These are phyloP conservation scores for Typhlichthys subterraneus DNA, from an alignment of 2,797 vertebrate genomes.

Conservation along the genomic window DNA sequence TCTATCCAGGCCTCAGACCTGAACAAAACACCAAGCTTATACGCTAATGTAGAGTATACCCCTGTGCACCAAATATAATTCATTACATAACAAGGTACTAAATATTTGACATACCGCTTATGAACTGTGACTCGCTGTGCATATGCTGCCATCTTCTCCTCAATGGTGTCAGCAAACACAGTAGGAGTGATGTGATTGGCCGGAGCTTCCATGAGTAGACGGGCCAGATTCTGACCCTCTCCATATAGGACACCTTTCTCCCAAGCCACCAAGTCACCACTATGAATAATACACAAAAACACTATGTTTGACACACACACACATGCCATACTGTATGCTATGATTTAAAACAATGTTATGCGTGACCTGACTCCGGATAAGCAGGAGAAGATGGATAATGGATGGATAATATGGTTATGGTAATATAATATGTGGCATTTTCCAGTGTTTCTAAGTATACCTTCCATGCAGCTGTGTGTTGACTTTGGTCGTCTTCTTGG, in stretches of 20 bases:
- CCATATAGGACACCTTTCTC: slow-evolving; percentile 86
- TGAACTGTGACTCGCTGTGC: slow-evolving; percentile 75
- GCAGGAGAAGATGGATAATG: too few relatives aligned
- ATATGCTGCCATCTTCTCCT: slow-evolving; percentile 81
- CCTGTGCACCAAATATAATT: background rate
- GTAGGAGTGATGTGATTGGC: slow-evolving; percentile 93
- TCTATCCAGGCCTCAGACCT: slow-evolving; percentile 90
- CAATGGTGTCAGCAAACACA: slow-evolving; percentile 86
- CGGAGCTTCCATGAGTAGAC: slow-evolving; percentile 92
- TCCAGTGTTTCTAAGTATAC: slow-evolving; percentile 62
- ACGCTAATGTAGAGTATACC: background rate
- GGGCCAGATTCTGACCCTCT: slow-evolving; percentile 93
- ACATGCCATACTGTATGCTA: background rate
- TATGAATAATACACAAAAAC: slow-evolving; percentile 42
- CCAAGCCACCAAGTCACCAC: slow-evolving; percentile 81
- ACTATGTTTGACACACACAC: background rate
- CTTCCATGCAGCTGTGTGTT: slow-evolving; percentile 82
- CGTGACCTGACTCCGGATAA: too few relatives aligned
- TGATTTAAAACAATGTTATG: background rate
- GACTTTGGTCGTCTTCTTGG: slow-evolving; percentile 87
- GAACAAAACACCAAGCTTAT: slow-evolving; percentile 9
- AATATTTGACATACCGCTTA: slow-evolving; percentile 55
- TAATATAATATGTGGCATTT: background rate
- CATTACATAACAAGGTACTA: background rate
- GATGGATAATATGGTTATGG: too few relatives aligned